These are phyloP conservation scores for Ranitomeya imitator DNA, from an alignment of 2,113 vertebrate species.

Conservation along the genomic window DNA sequence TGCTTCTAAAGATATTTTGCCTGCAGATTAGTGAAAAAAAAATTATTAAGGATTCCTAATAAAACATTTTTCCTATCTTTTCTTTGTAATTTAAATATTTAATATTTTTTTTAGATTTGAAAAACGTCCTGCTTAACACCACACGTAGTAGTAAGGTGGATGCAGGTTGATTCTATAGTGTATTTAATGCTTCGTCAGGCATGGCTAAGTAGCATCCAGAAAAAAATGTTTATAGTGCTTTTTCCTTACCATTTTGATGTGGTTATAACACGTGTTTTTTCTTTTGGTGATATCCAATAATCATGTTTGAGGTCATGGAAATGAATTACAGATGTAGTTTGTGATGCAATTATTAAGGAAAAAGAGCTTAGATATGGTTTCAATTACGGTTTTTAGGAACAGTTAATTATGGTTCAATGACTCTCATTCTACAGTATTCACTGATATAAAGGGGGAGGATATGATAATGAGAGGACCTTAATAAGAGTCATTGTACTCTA, in stretches of 20 bases:
- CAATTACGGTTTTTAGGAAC: constrained; percentile 55
- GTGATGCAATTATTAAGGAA: constrained; percentile 54
- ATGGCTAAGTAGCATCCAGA: constrained; percentile 37
- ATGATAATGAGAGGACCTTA: constrained; percentile 30
- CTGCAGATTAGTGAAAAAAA: background rate
- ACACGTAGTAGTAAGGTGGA: background rate
- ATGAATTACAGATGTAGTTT: constrained; percentile 56
- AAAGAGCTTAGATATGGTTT: constrained; percentile 48
- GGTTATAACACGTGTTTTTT: constrained; percentile 48
- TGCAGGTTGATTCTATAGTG: background rate
- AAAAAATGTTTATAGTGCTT: constrained; percentile 16
- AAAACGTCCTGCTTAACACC: background rate
- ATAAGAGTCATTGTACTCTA: constrained; percentile 50
- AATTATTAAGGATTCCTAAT: background rate
- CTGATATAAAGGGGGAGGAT: constrained; percentile 24
- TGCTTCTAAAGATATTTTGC: background rate
- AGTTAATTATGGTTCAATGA: constrained; percentile 58
- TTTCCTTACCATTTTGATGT: constrained; percentile 36
- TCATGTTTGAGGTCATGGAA: constrained; percentile 55
- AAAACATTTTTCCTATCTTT: background rate
- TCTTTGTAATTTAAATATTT: no score
- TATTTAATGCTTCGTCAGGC: constrained; percentile 24
- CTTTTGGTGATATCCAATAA: constrained; percentile 51
- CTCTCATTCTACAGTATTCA: constrained; percentile 43
- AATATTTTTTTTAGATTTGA: background rate